These are phyloP conservation scores for Ranitomeya variabilis DNA, from an alignment of 2,113 vertebrate genomes.

Conservation along the genomic window DNA sequence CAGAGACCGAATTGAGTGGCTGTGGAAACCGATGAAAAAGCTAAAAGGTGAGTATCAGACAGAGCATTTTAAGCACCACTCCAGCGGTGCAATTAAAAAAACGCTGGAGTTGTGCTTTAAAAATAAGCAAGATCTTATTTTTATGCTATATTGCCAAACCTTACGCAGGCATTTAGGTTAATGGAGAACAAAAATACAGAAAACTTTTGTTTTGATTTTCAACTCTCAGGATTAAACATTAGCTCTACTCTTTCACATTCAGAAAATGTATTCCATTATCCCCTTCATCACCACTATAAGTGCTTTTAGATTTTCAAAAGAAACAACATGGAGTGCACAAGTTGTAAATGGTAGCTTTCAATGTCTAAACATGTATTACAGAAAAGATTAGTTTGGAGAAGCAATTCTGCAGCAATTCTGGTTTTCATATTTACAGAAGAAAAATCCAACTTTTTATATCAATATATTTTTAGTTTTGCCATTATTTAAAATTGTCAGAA, in stretches of 20 bases:
- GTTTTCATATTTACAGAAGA: conserved; percentile 53
- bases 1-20: too few relatives aligned
- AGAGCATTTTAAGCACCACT: too few relatives aligned
- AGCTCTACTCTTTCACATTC: conserved; percentile 50
- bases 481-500: conserved; percentile 34
- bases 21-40: too few relatives aligned
- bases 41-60: too few relatives aligned
- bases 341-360: conserved; percentile 57
- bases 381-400: conserved; percentile 57
- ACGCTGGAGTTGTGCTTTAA: too few relatives aligned
- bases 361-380: conserved; percentile 57
- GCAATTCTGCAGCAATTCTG: conserved; percentile 52
- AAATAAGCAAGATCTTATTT: too few relatives aligned
- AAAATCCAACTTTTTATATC: conserved; percentile 45
- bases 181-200: conserved; percentile 14
- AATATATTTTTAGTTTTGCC: conserved; percentile 42
- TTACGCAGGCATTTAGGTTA: neutral
- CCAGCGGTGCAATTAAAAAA: too few relatives aligned
- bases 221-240: conserved; percentile 4
- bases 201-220: conserved; percentile 27
- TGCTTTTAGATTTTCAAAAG: conserved; percentile 55
- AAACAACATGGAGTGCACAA: conserved; percentile 55
- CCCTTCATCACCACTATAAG: conserved; percentile 53
- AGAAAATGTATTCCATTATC: conserved; percentile 58
- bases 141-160: too few relatives aligned